Evolutionary conservation across 2,113 vertebrate species (phyloP), one percentile per base, ranked within the genome.

Genomic region (Peucedramus taeniatus): DNA sequence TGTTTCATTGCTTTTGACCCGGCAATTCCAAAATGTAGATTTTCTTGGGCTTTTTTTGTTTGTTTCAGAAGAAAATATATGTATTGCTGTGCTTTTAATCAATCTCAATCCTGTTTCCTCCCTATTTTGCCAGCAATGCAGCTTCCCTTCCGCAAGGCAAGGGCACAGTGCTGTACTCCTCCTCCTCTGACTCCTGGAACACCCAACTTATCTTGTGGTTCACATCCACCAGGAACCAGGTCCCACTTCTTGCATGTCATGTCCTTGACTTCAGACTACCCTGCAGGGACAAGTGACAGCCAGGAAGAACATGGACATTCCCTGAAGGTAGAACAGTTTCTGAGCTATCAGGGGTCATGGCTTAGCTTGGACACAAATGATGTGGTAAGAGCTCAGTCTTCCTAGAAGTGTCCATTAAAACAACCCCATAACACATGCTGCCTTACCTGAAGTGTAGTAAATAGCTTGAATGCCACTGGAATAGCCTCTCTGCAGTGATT

Each of bases 371-470:
- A 72, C 40, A 51, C 19, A 68, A 69, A 37, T 3, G 1, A 39
- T 4, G 18, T 10, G 19, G 51, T 53, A 37, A 59, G 40, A 77
- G 10, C 30, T 28, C 5, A 91, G 9, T 65, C 37, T 7, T 56
- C 20, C 74, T 50, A 26, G 23, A 54, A 64, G 40, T 16, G 30
- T 33, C 45, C 37, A 57, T 33, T 53, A 22, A 74, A 68, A 83
- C 39, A 39, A 4, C 1, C 7, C 40, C 7, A 27, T 14, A 60
- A 57, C 19, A 30, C 22, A 60, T 0, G 3, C 10, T 74, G 31
- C 28, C n/a, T 74, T 53, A 45, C 9, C 23, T n/a, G 61, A 59
- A 57, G 13, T 1, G 1, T 4, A 50, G 49, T 11, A 68, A 82
- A 44, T 44, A 92, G 83, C 19, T 26, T 3, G 4, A 35, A 37